phyloP scores from a whole-genome alignment of 2,113 vertebrate species.

The Cephalophus harveyi region DNA sequence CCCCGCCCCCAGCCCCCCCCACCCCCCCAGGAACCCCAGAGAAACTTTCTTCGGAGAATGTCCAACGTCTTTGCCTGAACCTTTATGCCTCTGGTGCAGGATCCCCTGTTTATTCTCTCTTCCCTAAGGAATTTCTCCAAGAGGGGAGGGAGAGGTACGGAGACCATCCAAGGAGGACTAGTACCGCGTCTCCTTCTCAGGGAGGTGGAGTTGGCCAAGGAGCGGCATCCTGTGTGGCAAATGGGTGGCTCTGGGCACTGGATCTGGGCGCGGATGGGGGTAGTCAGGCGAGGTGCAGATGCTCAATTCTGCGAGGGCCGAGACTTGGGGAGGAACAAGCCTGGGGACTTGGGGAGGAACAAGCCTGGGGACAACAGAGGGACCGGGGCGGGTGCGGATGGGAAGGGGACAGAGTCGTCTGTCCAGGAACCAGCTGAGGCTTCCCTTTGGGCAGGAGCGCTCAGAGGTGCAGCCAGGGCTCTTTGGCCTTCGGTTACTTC shows the following conservation, averaged over 20 bases:
- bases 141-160: background rate
- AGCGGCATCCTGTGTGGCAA: fast-evolving
- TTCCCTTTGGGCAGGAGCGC: background rate
- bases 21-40: background rate
- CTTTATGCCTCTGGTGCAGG: background rate
- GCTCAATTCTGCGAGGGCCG: background rate
- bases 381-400: background rate
- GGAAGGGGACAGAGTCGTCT: too few relatives aligned
- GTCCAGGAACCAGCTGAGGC: background rate
- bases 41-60: background rate
- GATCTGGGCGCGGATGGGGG: fast-evolving
- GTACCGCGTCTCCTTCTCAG: fast-evolving
- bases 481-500: background rate
- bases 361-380: fast-evolving
- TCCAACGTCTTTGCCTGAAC: background rate
- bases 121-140: background rate
- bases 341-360: background rate
- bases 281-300: background rate
- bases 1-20: background rate
- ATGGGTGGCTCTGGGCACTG: fast-evolving
- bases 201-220: background rate
- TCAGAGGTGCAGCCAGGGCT: background rate
- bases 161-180: background rate
- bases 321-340: background rate
- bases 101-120: background rate